Percentiles rank a stretch among this genome's conserved stretches.
phyloP scores from a whole-genome alignment of 1,140 invertebrate species.

The Andrena cerasifolii region DNA sequence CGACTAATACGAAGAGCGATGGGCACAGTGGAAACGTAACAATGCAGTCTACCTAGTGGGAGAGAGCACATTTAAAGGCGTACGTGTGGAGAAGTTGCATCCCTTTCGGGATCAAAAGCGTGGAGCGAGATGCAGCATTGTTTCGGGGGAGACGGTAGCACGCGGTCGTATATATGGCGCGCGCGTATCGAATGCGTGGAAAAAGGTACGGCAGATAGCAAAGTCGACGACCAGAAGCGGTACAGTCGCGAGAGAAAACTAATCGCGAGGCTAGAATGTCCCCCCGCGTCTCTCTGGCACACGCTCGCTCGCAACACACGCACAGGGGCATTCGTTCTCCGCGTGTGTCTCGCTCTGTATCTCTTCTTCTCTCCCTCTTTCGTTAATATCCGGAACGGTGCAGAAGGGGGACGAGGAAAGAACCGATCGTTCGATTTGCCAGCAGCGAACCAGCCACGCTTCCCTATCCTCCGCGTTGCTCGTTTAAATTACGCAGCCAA shows the following conservation, averaged over 20 bases:
- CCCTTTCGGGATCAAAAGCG: slow-evolving; percentile 18
- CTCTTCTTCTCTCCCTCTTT: slow-evolving; percentile 43
- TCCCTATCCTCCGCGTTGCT: slow-evolving; percentile 41
- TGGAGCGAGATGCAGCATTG: slow-evolving; percentile 40
- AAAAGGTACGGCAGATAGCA: slow-evolving; percentile 58
- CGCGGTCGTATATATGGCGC: background rate
- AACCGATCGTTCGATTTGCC: slow-evolving; percentile 62
- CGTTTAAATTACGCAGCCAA: slow-evolving; percentile 24
- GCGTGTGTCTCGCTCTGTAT: slow-evolving; percentile 28
- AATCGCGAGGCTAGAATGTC: background rate
- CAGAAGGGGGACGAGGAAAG: slow-evolving; percentile 34
- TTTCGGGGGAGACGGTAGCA: slow-evolving; percentile 43
- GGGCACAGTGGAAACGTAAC: too few species aligned
- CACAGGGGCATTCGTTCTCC: slow-evolving; percentile 27
- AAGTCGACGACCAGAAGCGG: slow-evolving; percentile 67
- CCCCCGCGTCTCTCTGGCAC: slow-evolving; percentile 43
- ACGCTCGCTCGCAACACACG: background rate
- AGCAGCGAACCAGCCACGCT: slow-evolving; percentile 16
- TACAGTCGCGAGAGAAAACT: slow-evolving; percentile 55
- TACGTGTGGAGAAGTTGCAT: background rate
- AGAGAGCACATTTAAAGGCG: background rate
- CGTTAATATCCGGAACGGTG: slow-evolving; percentile 33
- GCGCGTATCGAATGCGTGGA: slow-evolving; percentile 47
- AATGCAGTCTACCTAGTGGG: too few species aligned
- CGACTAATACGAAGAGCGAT: too few species aligned